Base-by-base conservation (phyloP, 2,888 invertebrate genomes). In the Podotricha telesiphe region DNA sequence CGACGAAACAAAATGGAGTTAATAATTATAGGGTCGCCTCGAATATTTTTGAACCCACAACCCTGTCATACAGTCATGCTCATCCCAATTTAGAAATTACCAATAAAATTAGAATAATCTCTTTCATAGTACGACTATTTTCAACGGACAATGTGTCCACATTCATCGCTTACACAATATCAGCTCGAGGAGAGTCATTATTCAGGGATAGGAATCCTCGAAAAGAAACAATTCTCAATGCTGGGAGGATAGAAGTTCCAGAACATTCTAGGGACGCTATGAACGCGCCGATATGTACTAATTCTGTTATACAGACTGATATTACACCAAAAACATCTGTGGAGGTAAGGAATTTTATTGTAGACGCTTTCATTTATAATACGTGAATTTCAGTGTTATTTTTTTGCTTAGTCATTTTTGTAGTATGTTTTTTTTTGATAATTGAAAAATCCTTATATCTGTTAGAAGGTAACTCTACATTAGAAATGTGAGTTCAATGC, bases 101-200 rank as follows among this genome's bases (percentile, higher is more conserved):
- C 28, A 28, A 28, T 28, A 28, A 5, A 28, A 28, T 6, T 2
- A 28, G 2, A 5, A 28, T 28, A 28, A 5, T 37, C 37, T 48
- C 17, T 19, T 22, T 83, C 82, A 22, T 78, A 91, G 91, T 91
- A 34, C 80, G 81, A 2, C 77, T 91, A 6, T 83, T 79, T 62
- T 81, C 90, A 0, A 80, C 81, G 50, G 87, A 89, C 28, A 76
- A 74, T 0, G 73, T 74, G 11, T 79, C 88, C 0, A 79, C 83
- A 0, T 93, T 93, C 74, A 91, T 90, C 19, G 92, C 89, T 0
- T 92, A 91, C 68, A 86, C 88, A 1, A 90, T 92, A 77, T 89
- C 85, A 2, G 81, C 86, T 0, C 82, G 78, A 22, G 91, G 84
- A 61, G 89, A 89, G 34, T 81, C 81, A 0, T 74, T 71, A 28